A percentile compares a stretch with the other conserved stretches of the same genome.
Evolutionary conservation across 1,140 invertebrate genomes (phyloP).

Genomic region (Whitmania pigra): DNA sequence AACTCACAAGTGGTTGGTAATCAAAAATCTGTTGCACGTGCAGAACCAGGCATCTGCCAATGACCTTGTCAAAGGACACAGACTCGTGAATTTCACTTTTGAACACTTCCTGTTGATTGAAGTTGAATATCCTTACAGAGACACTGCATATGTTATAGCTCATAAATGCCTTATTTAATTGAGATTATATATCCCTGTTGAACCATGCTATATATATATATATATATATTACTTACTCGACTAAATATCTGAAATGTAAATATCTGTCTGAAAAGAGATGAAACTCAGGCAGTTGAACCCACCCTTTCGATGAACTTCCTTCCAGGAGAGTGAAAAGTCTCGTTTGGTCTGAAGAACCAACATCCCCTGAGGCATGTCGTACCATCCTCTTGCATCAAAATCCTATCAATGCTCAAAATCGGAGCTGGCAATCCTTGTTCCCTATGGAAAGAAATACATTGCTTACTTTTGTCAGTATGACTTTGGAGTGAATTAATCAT

Average conservation of each 20-base stretch:
- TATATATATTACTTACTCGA: slow-evolving; percentile 4
- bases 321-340: slow-evolving; percentile 88
- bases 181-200: too few relatives aligned
- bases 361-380: slow-evolving; percentile 80
- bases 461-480: background rate
- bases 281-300: background rate
- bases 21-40: slow-evolving; percentile 90
- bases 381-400: slow-evolving; percentile 59
- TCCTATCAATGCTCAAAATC: slow-evolving; percentile 72
- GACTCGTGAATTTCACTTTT: slow-evolving; percentile 76
- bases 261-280: background rate
- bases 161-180: too few relatives aligned
- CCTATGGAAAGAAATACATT: slow-evolving; percentile 27
- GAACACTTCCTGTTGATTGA: slow-evolving; percentile 82
- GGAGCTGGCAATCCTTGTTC: slow-evolving; percentile 66
- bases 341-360: slow-evolving; percentile 70
- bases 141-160: too few relatives aligned
- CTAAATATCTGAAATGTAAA: too few relatives aligned
- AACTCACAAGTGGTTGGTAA: slow-evolving; percentile 57
- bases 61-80: slow-evolving; percentile 69
- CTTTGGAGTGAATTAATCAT: background rate
- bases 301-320: slow-evolving; percentile 79
- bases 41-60: slow-evolving; percentile 84
- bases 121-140: too few relatives aligned
- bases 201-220: too few relatives aligned